Evolutionary conservation across 2,113 vertebrate species (phyloP).

Genomic region (Phaethornis superciliosus): DNA sequence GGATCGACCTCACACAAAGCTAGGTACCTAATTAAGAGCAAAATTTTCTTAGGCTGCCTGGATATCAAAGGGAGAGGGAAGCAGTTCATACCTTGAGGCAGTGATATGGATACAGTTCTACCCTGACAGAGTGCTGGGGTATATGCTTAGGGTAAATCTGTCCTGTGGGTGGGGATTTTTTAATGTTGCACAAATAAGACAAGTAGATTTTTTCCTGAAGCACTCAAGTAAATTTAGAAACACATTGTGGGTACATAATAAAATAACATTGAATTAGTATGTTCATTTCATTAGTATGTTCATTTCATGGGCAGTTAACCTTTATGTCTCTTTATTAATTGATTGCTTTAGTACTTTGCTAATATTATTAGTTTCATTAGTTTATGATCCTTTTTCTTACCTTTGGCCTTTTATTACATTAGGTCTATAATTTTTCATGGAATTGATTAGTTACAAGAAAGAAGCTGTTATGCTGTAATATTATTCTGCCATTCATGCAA

Average conservation of each 20-base stretch:
- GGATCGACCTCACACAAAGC: not conserved
- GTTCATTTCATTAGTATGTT: conserved; percentile 60
- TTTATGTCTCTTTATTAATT: conserved; percentile 50
- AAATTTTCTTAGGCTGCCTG: not conserved
- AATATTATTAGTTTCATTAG: conserved; percentile 60
- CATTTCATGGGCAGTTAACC: conserved; percentile 62
- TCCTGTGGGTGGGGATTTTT: not conserved
- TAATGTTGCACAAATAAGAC: not conserved
- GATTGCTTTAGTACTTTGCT: conserved; percentile 44
- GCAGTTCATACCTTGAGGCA: not conserved
- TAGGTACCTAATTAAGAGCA: not conserved
- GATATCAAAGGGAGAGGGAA: not conserved
- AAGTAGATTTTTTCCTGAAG: not conserved
- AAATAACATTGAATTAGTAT: conserved; percentile 53
- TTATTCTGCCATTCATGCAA: not conserved
- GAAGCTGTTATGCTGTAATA: conserved; percentile 1
- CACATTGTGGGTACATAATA: conserved; percentile 3
- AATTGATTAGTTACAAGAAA: conserved; percentile 47
- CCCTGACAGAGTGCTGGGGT: not conserved
- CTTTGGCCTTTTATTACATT: conserved; percentile 44
- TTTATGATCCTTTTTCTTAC: conserved; percentile 34
- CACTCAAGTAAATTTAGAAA: conserved; percentile 33
- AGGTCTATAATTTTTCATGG: conserved; percentile 41
- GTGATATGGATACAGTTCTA: not conserved
- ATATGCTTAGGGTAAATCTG: not conserved